Base-by-base conservation (phyloP, 2,797 vertebrate species). In the Chelon labrosus region DNA sequence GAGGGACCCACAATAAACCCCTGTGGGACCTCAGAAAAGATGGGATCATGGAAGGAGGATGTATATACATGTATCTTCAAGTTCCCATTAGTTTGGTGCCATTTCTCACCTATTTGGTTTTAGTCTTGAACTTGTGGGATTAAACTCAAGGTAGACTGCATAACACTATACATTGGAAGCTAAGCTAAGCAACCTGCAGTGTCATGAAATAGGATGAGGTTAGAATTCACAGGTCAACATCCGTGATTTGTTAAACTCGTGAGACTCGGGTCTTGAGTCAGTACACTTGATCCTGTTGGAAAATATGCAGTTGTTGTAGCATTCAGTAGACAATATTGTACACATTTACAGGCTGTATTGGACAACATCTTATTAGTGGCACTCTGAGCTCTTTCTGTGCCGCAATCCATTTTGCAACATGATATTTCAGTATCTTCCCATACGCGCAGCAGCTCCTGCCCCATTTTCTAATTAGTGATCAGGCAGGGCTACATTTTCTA, bases 401-500 rank as follows among this genome's bases (percentile, higher is more conserved):
- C 17, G 2, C 66, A 55, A 67, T 74, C 55, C 42, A 35, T 58
- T 72, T 52, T 70, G 54, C 52, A 67, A 41, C 19, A 14, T 2
- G 1, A 52, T n/a, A 22, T 22, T 57, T 59, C 3, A 10, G 1
- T 39, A 31, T 47, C 58, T 52, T 74, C 39, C 41, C 17, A 19
- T 51, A 41, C 10, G 55, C 39, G 49, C 52, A 66, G 54, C 41
- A 70, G 50, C 63, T 61, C 14, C 49, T 50, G 59, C 42, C 57
- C 19, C 14, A 5, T 65, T 74, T 69, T 44, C 51, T 78, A 83
- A 90, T 91, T 78, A 84, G 74, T 12, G 54, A 88, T 70, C 49
- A 67, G 10, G 39, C 46, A 27, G 46, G 31, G 47, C 68, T 74
- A 39, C 59, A 14, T 79, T 80, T 64, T 68, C 59, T 67, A 50